Evolutionary conservation across 2,797 vertebrate genomes (phyloP).

Genomic region (Alcedo atthis): DNA sequence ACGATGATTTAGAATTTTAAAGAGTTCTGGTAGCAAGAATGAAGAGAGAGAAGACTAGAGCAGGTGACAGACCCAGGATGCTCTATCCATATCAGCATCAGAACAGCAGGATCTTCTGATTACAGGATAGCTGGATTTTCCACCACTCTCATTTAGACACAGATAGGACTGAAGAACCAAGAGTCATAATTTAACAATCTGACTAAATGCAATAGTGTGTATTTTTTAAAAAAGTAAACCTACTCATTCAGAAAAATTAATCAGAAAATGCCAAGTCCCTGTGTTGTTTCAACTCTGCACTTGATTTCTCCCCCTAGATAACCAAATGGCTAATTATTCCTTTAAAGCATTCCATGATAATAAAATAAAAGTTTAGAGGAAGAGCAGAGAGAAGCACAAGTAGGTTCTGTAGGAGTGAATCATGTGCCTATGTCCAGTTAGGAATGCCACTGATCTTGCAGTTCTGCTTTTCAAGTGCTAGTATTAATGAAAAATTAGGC

Average conservation of each 20-base stretch:
- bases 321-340: background rate
- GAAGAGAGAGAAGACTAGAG: background rate
- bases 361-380: background rate
- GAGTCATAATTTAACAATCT: background rate
- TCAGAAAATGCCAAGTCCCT: background rate
- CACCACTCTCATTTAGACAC: background rate
- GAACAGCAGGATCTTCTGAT: background rate
- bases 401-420: background rate
- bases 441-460: background rate
- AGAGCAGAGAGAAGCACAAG: background rate
- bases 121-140: background rate
- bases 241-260: background rate
- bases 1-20: background rate
- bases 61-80: background rate
- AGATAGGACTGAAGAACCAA: background rate
- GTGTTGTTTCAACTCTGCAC: background rate
- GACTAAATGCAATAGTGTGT: background rate
- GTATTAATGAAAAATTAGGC: background rate
- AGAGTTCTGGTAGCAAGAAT: slow-evolving; percentile 1
- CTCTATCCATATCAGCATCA: background rate
- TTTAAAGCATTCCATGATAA: background rate
- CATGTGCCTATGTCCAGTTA: background rate
- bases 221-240: background rate
- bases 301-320: background rate
- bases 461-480: background rate